phyloP scores from a whole-genome alignment of 2,113 vertebrate genomes.

The Mustela lutreola region DNA sequence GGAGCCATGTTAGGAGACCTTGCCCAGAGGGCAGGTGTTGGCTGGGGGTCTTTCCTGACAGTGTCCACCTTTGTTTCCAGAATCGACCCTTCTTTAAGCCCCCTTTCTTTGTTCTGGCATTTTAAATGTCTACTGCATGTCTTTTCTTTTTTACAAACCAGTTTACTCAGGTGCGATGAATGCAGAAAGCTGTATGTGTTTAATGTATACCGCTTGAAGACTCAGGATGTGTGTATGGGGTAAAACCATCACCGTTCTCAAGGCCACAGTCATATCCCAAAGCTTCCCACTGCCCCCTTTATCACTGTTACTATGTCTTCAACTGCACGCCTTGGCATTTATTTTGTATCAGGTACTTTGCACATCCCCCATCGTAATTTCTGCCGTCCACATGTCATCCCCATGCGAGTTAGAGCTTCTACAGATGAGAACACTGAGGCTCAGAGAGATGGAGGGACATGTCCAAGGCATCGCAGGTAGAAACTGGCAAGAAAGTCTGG shows the following conservation, averaged over 20 bases:
- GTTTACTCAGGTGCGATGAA: background rate
- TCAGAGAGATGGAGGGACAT: background rate
- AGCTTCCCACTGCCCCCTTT: background rate
- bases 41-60: background rate
- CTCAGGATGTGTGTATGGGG: background rate
- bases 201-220: background rate
- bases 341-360: background rate
- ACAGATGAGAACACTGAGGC: background rate
- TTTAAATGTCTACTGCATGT: background rate
- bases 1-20: background rate
- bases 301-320: background rate
- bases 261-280: background rate
- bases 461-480: background rate
- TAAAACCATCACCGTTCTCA: background rate
- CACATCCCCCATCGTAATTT: background rate
- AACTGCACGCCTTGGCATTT: background rate
- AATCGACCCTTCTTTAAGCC: background rate
- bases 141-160: background rate
- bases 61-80: background rate
- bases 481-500: background rate
- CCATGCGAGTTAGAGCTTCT: background rate
- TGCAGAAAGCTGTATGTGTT: background rate
- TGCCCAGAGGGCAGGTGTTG: background rate
- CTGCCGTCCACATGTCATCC: background rate
- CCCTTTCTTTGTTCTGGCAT: background rate